A percentile compares a stretch with the other conserved stretches of the same genome.
phyloP scores from a whole-genome alignment of 1,140 invertebrate species.

The Scylla paramamosain region DNA sequence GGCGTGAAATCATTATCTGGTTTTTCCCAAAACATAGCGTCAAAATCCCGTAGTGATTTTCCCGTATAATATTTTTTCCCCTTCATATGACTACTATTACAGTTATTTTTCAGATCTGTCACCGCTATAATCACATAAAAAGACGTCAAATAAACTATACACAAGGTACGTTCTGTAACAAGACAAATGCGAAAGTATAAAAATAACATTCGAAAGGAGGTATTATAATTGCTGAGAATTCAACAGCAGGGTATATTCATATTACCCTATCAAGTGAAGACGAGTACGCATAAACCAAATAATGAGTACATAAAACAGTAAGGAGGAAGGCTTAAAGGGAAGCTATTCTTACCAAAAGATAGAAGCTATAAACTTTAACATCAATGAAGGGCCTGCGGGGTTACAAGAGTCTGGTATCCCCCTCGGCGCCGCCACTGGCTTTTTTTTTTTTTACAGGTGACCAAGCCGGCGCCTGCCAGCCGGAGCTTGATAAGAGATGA shows the following conservation, averaged over 20 bases:
- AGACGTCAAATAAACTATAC: slow-evolving; percentile 42
- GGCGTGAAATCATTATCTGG: too few relatives aligned
- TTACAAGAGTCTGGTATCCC: too few relatives aligned
- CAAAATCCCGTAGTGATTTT: not conserved
- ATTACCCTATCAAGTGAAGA: not conserved
- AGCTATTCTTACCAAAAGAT: too few relatives aligned
- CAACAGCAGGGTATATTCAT: not conserved
- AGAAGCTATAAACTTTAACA: too few relatives aligned
- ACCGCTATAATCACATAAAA: not conserved
- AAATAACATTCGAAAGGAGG: slow-evolving; percentile 6
- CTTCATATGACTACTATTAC: not conserved
- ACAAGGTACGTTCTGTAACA: slow-evolving; percentile 27
- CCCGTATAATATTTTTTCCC: not conserved
- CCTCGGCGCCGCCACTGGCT: too few relatives aligned
- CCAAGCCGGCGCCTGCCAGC: too few relatives aligned
- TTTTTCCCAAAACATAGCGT: not conserved
- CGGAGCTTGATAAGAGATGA: too few relatives aligned
- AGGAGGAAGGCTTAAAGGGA: too few relatives aligned
- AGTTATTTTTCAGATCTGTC: not conserved
- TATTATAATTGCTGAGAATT: not conserved
- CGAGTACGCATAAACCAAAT: too few relatives aligned
- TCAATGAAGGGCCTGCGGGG: too few relatives aligned
- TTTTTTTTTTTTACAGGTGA: too few relatives aligned
- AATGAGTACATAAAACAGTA: too few relatives aligned
- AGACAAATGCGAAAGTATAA: slow-evolving; percentile 25